A percentile compares a stretch with the other conserved stretches of the same genome.
Evolutionary conservation across 1,140 invertebrate genomes (phyloP).

Genomic region (Papilio aristodemus): DNA sequence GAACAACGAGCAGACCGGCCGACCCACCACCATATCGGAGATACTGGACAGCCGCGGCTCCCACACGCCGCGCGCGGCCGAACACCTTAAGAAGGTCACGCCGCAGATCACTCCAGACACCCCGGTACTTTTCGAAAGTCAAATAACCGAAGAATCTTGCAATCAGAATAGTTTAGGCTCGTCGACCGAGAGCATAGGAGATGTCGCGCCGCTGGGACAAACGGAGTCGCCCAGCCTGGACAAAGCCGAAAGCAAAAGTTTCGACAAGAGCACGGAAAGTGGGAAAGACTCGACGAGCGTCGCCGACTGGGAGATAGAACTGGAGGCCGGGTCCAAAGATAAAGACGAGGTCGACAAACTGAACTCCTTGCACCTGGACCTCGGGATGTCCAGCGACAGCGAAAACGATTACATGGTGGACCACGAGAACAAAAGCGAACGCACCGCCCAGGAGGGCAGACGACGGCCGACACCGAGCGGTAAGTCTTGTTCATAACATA

Average conservation of each 20-base stretch:
- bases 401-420: slow-evolving; percentile 71
- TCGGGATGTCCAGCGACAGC: slow-evolving; percentile 79
- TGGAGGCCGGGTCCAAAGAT: slow-evolving; percentile 78
- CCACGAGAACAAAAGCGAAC: slow-evolving; percentile 55
- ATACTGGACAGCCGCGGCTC: slow-evolving; percentile 67
- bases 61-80: slow-evolving; percentile 40
- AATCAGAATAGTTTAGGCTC: slow-evolving; percentile 76
- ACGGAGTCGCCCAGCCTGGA: slow-evolving; percentile 50
- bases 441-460: slow-evolving; percentile 57
- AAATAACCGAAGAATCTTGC: slow-evolving; percentile 68
- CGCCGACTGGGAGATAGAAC: slow-evolving; percentile 82
- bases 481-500: slow-evolving; percentile 50
- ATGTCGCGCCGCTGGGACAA: slow-evolving; percentile 61
- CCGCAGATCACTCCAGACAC: slow-evolving; percentile 80
- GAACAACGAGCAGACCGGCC: slow-evolving; percentile 73
- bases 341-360: slow-evolving; percentile 71
- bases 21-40: slow-evolving; percentile 70
- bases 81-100: slow-evolving; percentile 51
- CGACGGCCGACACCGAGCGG: slow-evolving; percentile 58
- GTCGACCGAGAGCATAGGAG: slow-evolving; percentile 63
- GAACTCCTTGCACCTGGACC: slow-evolving; percentile 72
- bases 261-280: slow-evolving; percentile 56
- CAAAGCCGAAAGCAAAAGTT: slow-evolving; percentile 59
- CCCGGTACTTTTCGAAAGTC: slow-evolving; percentile 77
- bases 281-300: slow-evolving; percentile 69